Evolutionary conservation across 2,888 invertebrate genomes (phyloP).

Genomic region (Gastracanthus pulcherrimus): DNA sequence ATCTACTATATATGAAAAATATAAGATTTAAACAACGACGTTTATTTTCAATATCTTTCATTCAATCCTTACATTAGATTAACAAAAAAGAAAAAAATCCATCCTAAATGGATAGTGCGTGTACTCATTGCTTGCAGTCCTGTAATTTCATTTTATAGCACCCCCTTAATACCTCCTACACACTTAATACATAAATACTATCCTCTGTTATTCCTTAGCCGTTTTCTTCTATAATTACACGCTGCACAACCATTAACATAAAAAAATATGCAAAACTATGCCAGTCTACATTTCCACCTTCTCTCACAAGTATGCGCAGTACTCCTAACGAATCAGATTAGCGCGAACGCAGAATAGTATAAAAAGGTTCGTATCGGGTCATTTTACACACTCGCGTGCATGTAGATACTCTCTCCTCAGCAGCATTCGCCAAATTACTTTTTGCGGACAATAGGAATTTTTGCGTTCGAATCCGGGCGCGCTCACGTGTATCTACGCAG

Average conservation of each 20-base stretch:
- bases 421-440: conserved; percentile 42
- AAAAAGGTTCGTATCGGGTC: background rate
- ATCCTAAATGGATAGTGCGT: background rate
- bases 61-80: too few species aligned
- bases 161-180: background rate
- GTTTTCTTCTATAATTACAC: conserved; percentile 6
- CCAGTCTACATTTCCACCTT: background rate
- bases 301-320: conserved; percentile 15
- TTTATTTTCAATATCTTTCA: too few species aligned
- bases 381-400: background rate
- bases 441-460: conserved; percentile 41
- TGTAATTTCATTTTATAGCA: background rate
- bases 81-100: background rate
- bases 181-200: background rate
- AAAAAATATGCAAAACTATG: conserved; percentile 4
- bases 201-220: background rate
- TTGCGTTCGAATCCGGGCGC: background rate
- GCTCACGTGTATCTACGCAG: conserved; percentile 12
- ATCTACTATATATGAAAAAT: too few species aligned
- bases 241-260: conserved; percentile 3
- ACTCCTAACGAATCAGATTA: conserved; percentile 22
- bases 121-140: background rate
- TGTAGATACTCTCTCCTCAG: background rate
- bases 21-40: too few species aligned
- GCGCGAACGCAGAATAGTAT: background rate